Conservation (phyloP, 2,888 invertebrate genomes). For the Synanthedon myopaeformis region DNA sequence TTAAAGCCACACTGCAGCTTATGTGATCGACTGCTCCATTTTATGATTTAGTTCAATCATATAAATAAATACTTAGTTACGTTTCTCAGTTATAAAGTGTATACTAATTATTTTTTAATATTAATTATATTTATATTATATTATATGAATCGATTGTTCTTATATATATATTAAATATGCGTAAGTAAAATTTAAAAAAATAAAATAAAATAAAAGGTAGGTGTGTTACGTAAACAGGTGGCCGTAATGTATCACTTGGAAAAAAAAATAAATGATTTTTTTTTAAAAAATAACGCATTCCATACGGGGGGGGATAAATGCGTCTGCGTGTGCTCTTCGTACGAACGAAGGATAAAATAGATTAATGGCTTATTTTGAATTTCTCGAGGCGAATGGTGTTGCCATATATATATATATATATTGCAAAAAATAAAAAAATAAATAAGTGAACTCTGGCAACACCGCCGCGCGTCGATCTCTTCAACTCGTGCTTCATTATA, state of each 20-base stretch:
- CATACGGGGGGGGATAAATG: conserved; percentile 28
- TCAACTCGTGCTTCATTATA: too few species aligned
- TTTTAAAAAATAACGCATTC: conserved; percentile 31
- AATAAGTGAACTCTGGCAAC: too few species aligned
- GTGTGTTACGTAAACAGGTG: conserved; percentile 11
- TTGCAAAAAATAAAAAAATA: too few species aligned
- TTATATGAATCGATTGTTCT: conserved; percentile 37
- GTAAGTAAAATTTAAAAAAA: conserved; percentile 32
- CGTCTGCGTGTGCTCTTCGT: background rate
- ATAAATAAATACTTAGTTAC: conserved; percentile 20
- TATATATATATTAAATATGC: conserved; percentile 26
- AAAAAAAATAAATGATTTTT: background rate
- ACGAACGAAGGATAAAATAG: too few species aligned
- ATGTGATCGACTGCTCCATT: conserved; percentile 12
- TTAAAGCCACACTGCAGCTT: conserved; percentile 6
- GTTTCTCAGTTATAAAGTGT: conserved; percentile 24
- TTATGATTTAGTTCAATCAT: conserved; percentile 36
- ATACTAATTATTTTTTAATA: conserved; percentile 31
- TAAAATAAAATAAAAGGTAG: conserved; percentile 15
- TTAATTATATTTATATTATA: conserved; percentile 27
- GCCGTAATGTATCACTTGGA: conserved; percentile 9
- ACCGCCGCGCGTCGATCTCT: too few species aligned
- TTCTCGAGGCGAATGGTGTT: too few species aligned
- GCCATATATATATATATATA: too few species aligned
- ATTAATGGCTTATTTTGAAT: too few species aligned